Conservation (phyloP, 2,797 vertebrate species). For the Coreius guichenoti region DNA sequence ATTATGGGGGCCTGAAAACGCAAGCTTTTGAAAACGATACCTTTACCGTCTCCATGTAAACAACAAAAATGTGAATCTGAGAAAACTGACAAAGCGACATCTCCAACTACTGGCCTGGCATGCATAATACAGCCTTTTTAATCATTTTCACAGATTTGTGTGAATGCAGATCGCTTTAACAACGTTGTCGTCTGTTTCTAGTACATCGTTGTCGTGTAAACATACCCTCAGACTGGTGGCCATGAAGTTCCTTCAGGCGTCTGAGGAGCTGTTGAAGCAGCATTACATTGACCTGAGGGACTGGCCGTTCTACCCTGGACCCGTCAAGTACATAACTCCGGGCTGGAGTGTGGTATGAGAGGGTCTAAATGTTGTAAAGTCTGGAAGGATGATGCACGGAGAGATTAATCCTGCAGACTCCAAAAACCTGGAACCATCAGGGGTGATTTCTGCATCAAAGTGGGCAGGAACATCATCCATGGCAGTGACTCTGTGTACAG, state of each 20-base stretch:
- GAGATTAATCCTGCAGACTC: constrained; percentile 95
- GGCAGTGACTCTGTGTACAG: constrained; percentile 91
- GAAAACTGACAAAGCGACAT: no score
- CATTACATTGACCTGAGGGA: constrained; percentile 93
- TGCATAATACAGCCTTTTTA: no score
- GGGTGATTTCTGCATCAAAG: constrained; percentile 91
- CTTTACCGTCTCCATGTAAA: no score
- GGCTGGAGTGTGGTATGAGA: constrained; percentile 93
- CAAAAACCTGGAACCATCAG: constrained; percentile 93
- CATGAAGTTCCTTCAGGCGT: constrained; percentile 88
- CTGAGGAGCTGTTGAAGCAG: constrained; percentile 86
- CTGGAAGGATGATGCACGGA: constrained; percentile 89
- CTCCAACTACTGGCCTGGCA: no score
- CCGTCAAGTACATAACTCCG: constrained; percentile 90
- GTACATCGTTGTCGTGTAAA: no score
- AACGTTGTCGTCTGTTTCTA: no score
- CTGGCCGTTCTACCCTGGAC: constrained; percentile 85
- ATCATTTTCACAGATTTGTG: no score
- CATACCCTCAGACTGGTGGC: constrained; percentile 75
- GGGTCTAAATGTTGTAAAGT: constrained; percentile 88
- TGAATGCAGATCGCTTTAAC: no score
- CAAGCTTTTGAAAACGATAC: no score
- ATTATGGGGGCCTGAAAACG: no score
- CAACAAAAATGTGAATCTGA: no score
- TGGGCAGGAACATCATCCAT: constrained; percentile 96